Conservation (phyloP, 2,888 invertebrate genomes). For the Chrysina gloriosa region DNA sequence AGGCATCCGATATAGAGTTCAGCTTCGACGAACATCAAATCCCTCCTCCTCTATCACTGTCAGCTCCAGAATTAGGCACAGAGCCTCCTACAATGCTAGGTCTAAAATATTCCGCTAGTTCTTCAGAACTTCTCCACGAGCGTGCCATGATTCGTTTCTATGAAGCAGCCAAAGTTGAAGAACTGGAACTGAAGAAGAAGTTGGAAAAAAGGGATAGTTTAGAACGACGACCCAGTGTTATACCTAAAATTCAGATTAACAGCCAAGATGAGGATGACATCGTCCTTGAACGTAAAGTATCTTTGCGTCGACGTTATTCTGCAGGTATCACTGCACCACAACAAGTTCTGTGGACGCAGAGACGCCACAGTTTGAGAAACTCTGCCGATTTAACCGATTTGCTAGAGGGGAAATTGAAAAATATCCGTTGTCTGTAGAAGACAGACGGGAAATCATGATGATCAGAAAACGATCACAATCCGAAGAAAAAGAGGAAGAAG, state of each 20-base stretch:
- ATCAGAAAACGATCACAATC: constrained; percentile 58
- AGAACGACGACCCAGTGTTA: constrained; percentile 51
- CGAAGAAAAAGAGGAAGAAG: constrained; percentile 61
- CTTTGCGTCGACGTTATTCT: constrained; percentile 66
- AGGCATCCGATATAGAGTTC: constrained; percentile 65
- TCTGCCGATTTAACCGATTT: constrained; percentile 55
- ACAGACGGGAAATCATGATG: constrained; percentile 54
- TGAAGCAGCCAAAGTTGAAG: constrained; percentile 80
- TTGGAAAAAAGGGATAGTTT: constrained; percentile 50
- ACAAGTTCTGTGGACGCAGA: constrained; percentile 60
- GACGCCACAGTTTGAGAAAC: constrained; percentile 59
- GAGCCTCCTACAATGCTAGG: constrained; percentile 69
- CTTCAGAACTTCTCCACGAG: constrained; percentile 85
- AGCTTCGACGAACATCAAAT: constrained; percentile 76
- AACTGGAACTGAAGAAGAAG: constrained; percentile 67
- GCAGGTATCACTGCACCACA: constrained; percentile 63
- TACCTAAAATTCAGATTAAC: constrained; percentile 67
- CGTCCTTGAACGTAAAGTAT: constrained; percentile 65
- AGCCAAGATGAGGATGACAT: constrained; percentile 67
- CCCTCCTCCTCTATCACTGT: constrained; percentile 84
- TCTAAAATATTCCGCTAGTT: constrained; percentile 81
- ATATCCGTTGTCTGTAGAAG: constrained; percentile 49
- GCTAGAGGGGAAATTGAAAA: constrained; percentile 55
- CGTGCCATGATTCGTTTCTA: constrained; percentile 85
- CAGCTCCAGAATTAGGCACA: constrained; percentile 81